Evolutionary conservation across 2,888 invertebrate species (phyloP), one percentile per base, ranked within the genome.

Genomic region (Siphonodentalium dalli): DNA sequence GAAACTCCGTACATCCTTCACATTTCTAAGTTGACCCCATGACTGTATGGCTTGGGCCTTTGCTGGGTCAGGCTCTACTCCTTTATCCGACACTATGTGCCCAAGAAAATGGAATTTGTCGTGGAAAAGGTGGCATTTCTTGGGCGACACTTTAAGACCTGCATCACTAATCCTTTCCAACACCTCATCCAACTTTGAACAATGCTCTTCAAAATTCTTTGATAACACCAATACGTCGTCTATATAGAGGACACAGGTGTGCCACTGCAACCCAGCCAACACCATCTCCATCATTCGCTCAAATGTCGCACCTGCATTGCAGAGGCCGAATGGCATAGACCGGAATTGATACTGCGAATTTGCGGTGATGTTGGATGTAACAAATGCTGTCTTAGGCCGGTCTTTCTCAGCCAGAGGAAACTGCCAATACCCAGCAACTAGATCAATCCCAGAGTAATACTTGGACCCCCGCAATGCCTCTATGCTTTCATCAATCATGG

Each of bases 171-270:
- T 23, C 1, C 35, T 9, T 8, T 35, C 2, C 24, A 50, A 50
- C 8, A 50, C 42, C n/a, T 8, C 9, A 3, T 35, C 24, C 6
- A 50, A 29, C 20, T 42, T 34, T n/a, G 18, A 11, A 4, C 34
- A 9, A 21, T 34, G 39, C 11, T 50, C 50, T 2, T 41, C 42
- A 13, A 50, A 27, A 1, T 15, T 42, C 27, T 34, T 15, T 2
- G 41, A 39, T 11, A 42, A 33, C 2, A 50, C 37, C 11, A 42
- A 27, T 5, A 41, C 37, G 13, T 50, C 50, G 23, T 49, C 42
- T 11, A 50, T 7, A 20, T 50, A 43, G 2, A 34, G 20, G 5
- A 42, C 34, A n/a, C 41, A 41, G 33, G 31, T 34, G 6, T 42
- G 15, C 42, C 50, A 41, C 29, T 24, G 26, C 3, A 50, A 21